phyloP scores from a whole-genome alignment of 2,797 vertebrate genomes.

The Steatocranus sp. region DNA sequence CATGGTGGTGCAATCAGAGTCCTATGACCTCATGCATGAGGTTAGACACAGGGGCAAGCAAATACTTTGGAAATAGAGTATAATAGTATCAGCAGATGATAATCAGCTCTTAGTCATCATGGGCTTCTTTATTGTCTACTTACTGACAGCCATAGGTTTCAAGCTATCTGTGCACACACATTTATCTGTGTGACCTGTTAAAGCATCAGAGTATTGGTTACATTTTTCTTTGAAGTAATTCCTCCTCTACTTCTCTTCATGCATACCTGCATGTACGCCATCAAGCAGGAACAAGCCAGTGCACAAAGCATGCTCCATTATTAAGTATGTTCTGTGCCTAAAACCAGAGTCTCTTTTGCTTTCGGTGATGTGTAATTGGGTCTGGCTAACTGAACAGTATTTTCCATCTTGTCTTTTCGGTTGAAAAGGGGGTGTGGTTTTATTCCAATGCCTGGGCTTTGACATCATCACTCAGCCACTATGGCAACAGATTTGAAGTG shows the following conservation, averaged over 20 bases:
- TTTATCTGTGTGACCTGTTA: slow-evolving; percentile 5
- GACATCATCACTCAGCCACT: slow-evolving; percentile 59
- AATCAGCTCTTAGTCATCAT: slow-evolving; percentile 4
- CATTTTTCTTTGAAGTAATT: slow-evolving; percentile 12
- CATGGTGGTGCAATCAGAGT: neutral
- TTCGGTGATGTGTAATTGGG: slow-evolving; percentile 19
- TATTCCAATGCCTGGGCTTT: slow-evolving; percentile 57
- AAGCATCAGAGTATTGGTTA: neutral
- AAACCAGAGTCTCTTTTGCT: slow-evolving; percentile 29
- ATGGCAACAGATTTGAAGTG: slow-evolving; percentile 64
- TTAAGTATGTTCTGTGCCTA: slow-evolving; percentile 7
- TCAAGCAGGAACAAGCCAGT: neutral
- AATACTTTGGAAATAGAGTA: slow-evolving; percentile 28
- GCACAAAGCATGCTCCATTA: neutral
- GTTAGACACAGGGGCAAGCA: neutral
- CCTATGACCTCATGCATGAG: slow-evolving; percentile 29
- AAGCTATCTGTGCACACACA: neutral
- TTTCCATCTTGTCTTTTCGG: slow-evolving; percentile 57
- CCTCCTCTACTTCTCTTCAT: neutral
- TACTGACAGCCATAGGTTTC: neutral
- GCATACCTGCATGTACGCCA: neutral
- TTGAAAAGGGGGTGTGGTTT: slow-evolving; percentile 46
- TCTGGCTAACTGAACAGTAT: slow-evolving; percentile 43
- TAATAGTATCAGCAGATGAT: neutral
- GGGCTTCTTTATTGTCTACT: neutral